Evolutionary conservation across 2,888 invertebrate species (phyloP).

Genomic region (Iphiclides podalirius): DNA sequence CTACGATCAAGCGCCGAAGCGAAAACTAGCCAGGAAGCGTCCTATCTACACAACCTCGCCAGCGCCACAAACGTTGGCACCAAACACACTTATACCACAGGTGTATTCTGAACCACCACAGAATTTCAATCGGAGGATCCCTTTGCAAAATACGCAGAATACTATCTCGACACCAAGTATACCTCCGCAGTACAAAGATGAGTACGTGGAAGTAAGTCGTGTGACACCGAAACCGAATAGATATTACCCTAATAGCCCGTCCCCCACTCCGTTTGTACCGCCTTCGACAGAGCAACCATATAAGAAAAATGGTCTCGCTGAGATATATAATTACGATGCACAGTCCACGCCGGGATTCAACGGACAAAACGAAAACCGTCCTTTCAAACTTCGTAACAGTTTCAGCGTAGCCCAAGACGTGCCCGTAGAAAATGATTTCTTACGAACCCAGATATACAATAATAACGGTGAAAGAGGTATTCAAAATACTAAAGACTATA

Average conservation of each 20-base stretch:
- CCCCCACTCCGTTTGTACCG: slow-evolving; percentile 50
- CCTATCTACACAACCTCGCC: slow-evolving; percentile 54
- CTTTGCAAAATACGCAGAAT: slow-evolving; percentile 42
- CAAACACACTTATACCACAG: slow-evolving; percentile 43
- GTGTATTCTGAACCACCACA: slow-evolving; percentile 42
- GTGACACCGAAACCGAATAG: slow-evolving; percentile 62
- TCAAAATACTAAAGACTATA: slow-evolving; percentile 48
- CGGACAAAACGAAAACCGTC: slow-evolving; percentile 50
- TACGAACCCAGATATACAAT: slow-evolving; percentile 44
- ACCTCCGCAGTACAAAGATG: slow-evolving; percentile 65
- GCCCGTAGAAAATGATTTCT: slow-evolving; percentile 51
- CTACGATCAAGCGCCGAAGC: slow-evolving; percentile 52
- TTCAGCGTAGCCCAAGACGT: slow-evolving; percentile 54
- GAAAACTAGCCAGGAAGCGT: slow-evolving; percentile 66
- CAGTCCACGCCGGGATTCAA: slow-evolving; percentile 58
- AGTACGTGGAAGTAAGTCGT: slow-evolving; percentile 71
- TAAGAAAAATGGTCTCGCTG: slow-evolving; percentile 65
- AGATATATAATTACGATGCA: slow-evolving; percentile 69
- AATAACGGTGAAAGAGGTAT: slow-evolving; percentile 38
- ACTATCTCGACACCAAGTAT: slow-evolving; percentile 40
- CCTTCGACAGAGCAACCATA: slow-evolving; percentile 49
- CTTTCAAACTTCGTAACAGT: slow-evolving; percentile 60
- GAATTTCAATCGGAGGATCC: slow-evolving; percentile 45
- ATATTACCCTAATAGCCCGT: slow-evolving; percentile 48
- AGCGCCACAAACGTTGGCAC: slow-evolving; percentile 48